Evolutionary conservation across 92 coral and sea anemone species (phyloP), one percentile per base, ranked within the genome.

Genomic region (Zoanthus gigantus): DNA sequence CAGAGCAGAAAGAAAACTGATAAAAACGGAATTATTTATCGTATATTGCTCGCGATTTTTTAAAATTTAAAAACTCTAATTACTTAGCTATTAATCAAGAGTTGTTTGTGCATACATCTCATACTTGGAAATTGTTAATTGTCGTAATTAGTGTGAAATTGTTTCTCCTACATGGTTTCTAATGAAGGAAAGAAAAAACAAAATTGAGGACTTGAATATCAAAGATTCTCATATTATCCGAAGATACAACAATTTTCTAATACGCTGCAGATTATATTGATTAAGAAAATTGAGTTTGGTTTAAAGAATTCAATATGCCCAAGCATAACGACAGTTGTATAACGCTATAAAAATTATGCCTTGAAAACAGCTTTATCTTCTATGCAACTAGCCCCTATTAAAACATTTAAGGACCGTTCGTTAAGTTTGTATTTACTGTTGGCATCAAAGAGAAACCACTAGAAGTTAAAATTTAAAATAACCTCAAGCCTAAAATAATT

Each of bases 91-190:
- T 30, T 31, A 69, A 30, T 69, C 31, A 69, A 17, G 29, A 23
- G 23, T 69, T 69, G 74, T 69, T 69, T 69, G 74, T 31, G 74
- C 45, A 29, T 69, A 69, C 74, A 69, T 69, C 74, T 69, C 14
- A 34, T 23, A 29, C 15, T 0, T 69, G 42, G 14, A 34, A 7
- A 9, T 30, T 31, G 74, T 34, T 67, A 23, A 29, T 69, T 28
- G 74, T 31, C 31, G 74, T 69, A 69, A 69, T 69, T 31, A 23
- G 45, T 30, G 16, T 23, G 46, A 30, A 69, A 69, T 9, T 10
- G 46, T 69, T 9, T 69, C 74, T 34, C 46, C 74, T 69, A 44
- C 74, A 69, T 31, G 17, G 45, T 30, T 14, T 30, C 31, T 69
- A 50, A 50, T 7, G 8, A 69, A 69, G 16, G 30, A 69, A 10